Conservation (phyloP, 1,140 invertebrate genomes). For the Pseudoatta argentina region DNA sequence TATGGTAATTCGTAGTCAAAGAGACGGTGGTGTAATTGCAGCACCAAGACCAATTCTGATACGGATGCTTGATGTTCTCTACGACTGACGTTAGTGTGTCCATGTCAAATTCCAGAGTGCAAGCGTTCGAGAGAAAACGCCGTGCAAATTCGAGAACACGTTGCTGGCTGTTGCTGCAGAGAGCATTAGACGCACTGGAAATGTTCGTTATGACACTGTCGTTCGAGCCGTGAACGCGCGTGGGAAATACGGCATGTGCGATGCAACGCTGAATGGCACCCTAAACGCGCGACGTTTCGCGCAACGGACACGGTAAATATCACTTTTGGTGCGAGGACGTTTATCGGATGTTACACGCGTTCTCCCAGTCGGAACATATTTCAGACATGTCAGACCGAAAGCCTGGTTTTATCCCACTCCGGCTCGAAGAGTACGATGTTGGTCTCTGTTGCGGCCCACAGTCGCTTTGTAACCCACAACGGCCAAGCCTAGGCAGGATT, state of each 20-base stretch:
- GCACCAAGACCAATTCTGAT: constrained; percentile 1
- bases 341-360: constrained; percentile 52
- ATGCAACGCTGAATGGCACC: constrained; percentile 32
- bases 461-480: constrained; percentile 27
- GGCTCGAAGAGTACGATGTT: background rate
- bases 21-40: background rate
- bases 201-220: background rate
- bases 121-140: background rate
- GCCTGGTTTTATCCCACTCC: constrained; percentile 44
- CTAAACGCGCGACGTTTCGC: constrained; percentile 40
- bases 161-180: background rate
- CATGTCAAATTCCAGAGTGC: background rate
- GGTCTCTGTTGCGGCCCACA: background rate
- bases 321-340: constrained; percentile 25
- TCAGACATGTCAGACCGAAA: constrained; percentile 51
- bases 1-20: constrained; percentile 6
- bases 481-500: constrained; percentile 51
- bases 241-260: constrained; percentile 49
- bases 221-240: constrained; percentile 11
- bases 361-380: constrained; percentile 50
- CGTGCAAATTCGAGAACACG: background rate
- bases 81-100: too few relatives aligned
- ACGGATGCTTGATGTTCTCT: background rate
- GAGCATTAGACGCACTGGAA: background rate
- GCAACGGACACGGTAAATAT: constrained; percentile 33